A percentile compares a stretch with the other conserved stretches of the same genome.
Evolutionary conservation across 2,888 invertebrate species (phyloP).

Genomic region (Schrankia costaestrigalis): DNA sequence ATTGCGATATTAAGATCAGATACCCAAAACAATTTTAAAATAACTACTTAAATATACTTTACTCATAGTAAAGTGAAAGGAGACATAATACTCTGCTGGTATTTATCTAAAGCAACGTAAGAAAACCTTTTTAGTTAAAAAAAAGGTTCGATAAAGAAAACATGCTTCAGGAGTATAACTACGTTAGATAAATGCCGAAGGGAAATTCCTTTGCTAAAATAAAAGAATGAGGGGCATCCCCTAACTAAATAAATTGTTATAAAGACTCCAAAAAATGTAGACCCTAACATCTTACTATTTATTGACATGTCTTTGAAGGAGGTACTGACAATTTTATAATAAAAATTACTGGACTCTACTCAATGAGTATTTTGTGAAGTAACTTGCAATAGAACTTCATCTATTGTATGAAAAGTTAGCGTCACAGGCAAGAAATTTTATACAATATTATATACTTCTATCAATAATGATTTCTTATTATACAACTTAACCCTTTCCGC

Average conservation of each 20-base stretch:
- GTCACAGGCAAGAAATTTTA: no score
- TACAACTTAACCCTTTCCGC: no score
- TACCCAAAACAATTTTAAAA: no score
- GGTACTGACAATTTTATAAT: no score
- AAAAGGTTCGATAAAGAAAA: conserved; percentile 8
- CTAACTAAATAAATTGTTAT: conserved; percentile 31
- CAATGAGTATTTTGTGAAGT: no score
- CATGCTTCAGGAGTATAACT: conserved; percentile 7
- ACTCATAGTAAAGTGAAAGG: background rate
- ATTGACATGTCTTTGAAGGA: conserved; percentile 30
- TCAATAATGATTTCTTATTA: no score
- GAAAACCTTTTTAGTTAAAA: conserved; percentile 4
- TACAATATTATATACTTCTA: no score
- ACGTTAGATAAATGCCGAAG: conserved; percentile 20
- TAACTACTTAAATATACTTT: no score
- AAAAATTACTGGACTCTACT: no score
- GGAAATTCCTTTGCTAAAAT: conserved; percentile 27
- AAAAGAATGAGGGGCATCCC: conserved; percentile 20
- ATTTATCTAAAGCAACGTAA: conserved; percentile 4
- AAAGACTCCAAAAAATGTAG: conserved; percentile 20
- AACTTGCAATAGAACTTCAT: no score
- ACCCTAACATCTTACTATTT: conserved; percentile 31
- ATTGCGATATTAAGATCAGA: no score
- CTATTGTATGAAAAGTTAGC: no score
- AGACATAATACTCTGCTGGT: background rate